A percentile compares a stretch with the other conserved stretches of the same genome.
phyloP scores from a whole-genome alignment of 2,113 vertebrate species.

The Sinocyclocheilus grahami region DNA sequence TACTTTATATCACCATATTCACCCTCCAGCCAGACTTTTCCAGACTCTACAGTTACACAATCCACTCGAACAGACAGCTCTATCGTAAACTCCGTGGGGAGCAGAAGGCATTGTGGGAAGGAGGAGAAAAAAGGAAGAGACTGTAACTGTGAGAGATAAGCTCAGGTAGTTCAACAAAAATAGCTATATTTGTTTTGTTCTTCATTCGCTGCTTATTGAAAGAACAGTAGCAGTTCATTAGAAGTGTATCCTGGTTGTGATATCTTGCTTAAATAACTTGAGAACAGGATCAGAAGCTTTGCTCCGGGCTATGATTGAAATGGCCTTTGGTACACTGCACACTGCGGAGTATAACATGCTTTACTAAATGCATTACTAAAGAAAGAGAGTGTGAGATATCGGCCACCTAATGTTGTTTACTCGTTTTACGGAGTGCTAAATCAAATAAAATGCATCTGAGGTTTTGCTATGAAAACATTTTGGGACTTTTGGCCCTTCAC shows the following conservation, averaged over 20 bases:
- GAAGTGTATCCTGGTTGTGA: constrained; percentile 42
- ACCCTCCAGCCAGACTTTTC: constrained; percentile 23
- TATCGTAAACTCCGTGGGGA: background rate
- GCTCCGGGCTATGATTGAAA: constrained; percentile 37
- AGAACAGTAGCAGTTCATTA: constrained; percentile 34
- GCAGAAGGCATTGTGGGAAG: constrained; percentile 12
- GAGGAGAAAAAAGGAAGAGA: background rate
- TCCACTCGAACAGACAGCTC: constrained; percentile 5
- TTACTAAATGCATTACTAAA: constrained; percentile 35
- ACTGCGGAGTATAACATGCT: background rate
- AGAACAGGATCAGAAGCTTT: constrained; percentile 25
- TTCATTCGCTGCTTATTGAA: constrained; percentile 37
- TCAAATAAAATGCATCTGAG: background rate
- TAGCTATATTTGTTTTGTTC: background rate
- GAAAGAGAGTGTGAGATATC: constrained; percentile 15
- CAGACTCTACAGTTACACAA: constrained; percentile 20
- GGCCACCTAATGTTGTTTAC: too few species aligned
- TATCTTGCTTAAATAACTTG: background rate
- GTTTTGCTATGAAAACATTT: background rate
- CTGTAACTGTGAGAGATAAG: background rate
- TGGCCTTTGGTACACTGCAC: constrained; percentile 4
- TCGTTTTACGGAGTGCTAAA: too few species aligned
- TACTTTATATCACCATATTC: constrained; percentile 29
- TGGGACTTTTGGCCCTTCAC: background rate
- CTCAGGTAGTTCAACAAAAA: background rate